These are phyloP conservation scores for Zeugodacus cucurbitae DNA, from an alignment of 1,140 invertebrate genomes.

Conservation along the genomic window DNA sequence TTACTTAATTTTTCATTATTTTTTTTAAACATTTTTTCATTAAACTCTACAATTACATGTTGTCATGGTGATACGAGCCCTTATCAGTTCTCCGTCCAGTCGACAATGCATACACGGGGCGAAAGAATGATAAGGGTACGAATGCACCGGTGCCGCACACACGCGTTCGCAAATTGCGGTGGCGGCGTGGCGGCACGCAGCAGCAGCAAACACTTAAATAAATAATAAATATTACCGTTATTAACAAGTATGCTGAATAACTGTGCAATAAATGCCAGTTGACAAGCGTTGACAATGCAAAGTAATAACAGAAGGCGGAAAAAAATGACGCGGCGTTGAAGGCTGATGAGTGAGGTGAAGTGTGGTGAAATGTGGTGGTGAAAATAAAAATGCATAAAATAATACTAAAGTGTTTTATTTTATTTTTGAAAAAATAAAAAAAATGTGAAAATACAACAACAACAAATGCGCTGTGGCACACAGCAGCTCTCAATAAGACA, in stretches of 20 bases:
- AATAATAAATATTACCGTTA: constrained; percentile 30
- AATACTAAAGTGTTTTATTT: not conserved
- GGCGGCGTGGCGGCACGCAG: not conserved
- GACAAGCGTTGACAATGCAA: not conserved
- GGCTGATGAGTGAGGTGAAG: not conserved
- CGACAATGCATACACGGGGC: constrained; percentile 73
- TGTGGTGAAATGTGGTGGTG: not conserved
- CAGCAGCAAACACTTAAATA: not conserved
- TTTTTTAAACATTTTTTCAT: not conserved
- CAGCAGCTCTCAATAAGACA: not conserved
- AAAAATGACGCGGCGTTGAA: not conserved
- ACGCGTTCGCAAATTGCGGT: not conserved
- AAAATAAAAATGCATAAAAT: not conserved
- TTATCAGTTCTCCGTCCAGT: constrained; percentile 84
- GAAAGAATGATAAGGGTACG: constrained; percentile 78
- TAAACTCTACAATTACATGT: constrained; percentile 45
- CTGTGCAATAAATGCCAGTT: not conserved
- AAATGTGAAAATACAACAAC: not conserved
- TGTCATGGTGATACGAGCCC: constrained; percentile 73
- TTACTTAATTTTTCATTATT: not conserved
- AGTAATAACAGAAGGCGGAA: not conserved
- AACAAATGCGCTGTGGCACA: not conserved
- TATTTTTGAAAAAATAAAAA: no score
- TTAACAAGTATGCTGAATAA: not conserved
- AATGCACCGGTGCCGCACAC: constrained; percentile 57